phyloP scores from a whole-genome alignment of 2,113 vertebrate species.

The Macquaria ambigua region DNA sequence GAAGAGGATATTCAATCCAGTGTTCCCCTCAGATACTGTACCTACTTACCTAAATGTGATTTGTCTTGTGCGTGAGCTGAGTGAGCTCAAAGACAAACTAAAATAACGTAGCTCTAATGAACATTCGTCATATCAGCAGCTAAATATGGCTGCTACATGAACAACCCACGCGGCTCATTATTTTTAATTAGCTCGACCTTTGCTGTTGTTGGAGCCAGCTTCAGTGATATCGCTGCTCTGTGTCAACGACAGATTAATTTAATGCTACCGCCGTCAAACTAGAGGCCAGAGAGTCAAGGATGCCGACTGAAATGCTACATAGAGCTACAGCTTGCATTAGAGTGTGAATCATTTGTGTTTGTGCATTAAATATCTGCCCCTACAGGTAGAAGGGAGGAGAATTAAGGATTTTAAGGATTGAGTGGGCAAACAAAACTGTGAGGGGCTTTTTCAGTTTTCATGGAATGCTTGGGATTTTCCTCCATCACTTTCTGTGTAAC shows the following conservation, averaged over 20 bases:
- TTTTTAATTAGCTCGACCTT: slow-evolving; percentile 54
- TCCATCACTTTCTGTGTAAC: slow-evolving; percentile 19
- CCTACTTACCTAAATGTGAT: neutral
- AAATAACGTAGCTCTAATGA: neutral
- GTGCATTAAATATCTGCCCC: slow-evolving; percentile 56
- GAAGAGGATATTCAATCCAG: neutral
- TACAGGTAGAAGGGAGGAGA: neutral
- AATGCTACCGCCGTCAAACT: slow-evolving; percentile 40
- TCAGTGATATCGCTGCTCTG: neutral
- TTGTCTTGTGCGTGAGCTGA: neutral
- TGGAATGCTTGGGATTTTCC: slow-evolving; percentile 73
- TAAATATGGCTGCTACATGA: slow-evolving; percentile 2
- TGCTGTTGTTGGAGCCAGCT: neutral
- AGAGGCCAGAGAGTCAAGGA: slow-evolving; percentile 46
- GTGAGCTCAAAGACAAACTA: slow-evolving; percentile 13
- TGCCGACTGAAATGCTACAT: slow-evolving; percentile 36
- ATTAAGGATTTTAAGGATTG: neutral
- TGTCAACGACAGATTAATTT: neutral
- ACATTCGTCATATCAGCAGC: neutral
- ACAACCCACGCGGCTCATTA: slow-evolving; percentile 21
- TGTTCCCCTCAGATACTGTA: neutral
- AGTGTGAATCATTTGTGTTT: slow-evolving; percentile 47
- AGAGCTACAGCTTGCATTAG: slow-evolving; percentile 30
- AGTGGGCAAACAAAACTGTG: slow-evolving; percentile 13
- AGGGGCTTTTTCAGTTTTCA: slow-evolving; percentile 6